Conservation (phyloP, 1,140 invertebrate genomes). For the Hycleus cichorii region DNA sequence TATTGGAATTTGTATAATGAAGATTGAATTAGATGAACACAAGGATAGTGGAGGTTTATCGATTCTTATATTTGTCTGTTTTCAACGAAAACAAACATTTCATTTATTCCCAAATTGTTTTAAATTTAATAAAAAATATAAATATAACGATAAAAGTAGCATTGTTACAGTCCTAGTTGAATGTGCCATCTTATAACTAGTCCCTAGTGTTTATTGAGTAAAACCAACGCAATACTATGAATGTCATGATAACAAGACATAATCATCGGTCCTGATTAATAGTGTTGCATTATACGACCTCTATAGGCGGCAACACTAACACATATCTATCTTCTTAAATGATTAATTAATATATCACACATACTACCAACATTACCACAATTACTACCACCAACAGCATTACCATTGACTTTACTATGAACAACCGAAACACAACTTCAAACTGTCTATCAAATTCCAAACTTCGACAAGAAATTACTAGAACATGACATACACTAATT, state of each 20-base stretch:
- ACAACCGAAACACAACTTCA: neutral
- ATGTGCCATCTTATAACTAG: too few relatives aligned
- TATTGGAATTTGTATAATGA: conserved; percentile 12
- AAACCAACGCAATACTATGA: conserved; percentile 14
- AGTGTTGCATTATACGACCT: conserved; percentile 19
- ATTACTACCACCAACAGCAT: too few relatives aligned
- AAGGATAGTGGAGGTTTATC: too few relatives aligned
- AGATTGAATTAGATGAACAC: conserved; percentile 1
- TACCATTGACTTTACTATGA: too few relatives aligned
- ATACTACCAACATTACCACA: neutral
- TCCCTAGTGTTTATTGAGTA: conserved; percentile 5
- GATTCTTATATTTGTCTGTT: too few relatives aligned
- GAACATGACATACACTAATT: neutral
- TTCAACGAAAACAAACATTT: too few relatives aligned
- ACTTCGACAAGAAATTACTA: neutral
- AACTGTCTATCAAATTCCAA: conserved; percentile 10
- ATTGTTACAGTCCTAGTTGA: too few relatives aligned
- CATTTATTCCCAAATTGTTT: too few relatives aligned
- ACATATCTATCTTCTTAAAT: conserved; percentile 15
- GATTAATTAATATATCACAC: conserved; percentile 20
- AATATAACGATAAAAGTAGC: too few relatives aligned
- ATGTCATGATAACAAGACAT: conserved; percentile 21
- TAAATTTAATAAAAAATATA: too few relatives aligned
- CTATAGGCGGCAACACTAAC: conserved; percentile 6
- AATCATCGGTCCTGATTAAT: conserved; percentile 21